These are phyloP conservation scores for Pangasianodon hypophthalmus DNA, from an alignment of 2,113 vertebrate genomes.

Conservation along the genomic window DNA sequence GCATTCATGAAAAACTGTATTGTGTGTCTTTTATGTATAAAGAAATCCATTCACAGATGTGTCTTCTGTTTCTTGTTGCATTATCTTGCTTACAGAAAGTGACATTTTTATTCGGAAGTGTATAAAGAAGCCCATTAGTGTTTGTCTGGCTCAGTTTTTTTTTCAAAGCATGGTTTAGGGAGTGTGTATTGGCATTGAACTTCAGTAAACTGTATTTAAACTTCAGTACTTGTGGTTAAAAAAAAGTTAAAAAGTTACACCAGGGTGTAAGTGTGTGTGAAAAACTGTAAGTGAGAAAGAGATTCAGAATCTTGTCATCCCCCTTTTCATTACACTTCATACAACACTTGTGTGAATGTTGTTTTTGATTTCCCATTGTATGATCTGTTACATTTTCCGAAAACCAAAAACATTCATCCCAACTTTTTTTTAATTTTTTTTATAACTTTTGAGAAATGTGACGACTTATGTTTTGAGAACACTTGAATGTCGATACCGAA, in stretches of 20 bases:
- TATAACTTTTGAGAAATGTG: background rate
- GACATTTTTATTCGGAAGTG: constrained; percentile 25
- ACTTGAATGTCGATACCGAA: constrained; percentile 19
- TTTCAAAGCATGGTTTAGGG: background rate
- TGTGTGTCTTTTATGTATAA: constrained; percentile 13
- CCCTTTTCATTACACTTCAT: background rate
- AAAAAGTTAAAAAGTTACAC: background rate
- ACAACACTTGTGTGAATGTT: background rate
- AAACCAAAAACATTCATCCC: background rate
- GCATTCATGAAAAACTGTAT: constrained; percentile 4
- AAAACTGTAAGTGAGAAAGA: background rate
- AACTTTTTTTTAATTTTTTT: background rate
- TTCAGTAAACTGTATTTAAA: constrained; percentile 4
- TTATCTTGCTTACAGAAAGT: constrained; percentile 30
- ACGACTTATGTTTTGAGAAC: constrained; percentile 1
- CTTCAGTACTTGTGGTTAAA: background rate
- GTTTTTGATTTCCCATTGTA: background rate
- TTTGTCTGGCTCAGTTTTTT: constrained; percentile 19
- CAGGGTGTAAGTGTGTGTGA: background rate
- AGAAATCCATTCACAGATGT: constrained; percentile 18
- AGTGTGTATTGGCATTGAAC: constrained; percentile 1
- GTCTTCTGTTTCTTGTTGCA: constrained; percentile 13
- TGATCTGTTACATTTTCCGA: background rate
- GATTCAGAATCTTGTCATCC: background rate
- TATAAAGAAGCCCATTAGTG: constrained; percentile 28